These are phyloP conservation scores for Bibio marci DNA, from an alignment of 2,888 invertebrate genomes.

Conservation along the genomic window DNA sequence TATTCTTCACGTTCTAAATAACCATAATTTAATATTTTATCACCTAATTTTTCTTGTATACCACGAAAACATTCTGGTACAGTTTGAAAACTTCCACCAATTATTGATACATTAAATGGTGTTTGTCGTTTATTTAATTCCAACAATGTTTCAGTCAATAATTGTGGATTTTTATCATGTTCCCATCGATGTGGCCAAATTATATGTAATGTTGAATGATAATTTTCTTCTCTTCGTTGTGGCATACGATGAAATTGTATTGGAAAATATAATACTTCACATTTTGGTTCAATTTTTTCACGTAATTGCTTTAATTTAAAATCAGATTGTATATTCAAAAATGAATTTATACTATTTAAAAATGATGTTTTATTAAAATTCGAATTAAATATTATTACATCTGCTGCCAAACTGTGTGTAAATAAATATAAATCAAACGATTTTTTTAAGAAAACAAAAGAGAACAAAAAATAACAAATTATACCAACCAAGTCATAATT, in stretches of 20 bases:
- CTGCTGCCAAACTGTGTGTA: constrained; percentile 42
- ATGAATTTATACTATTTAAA: constrained; percentile 37
- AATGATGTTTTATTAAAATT: constrained; percentile 50
- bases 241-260: constrained; percentile 31
- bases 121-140: constrained; percentile 32
- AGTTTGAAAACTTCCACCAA: constrained; percentile 43
- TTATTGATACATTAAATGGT: constrained; percentile 38
- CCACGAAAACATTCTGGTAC: constrained; percentile 40
- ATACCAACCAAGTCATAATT: constrained; percentile 43
- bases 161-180: constrained; percentile 55
- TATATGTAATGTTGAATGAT: constrained; percentile 31
- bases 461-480: no score
- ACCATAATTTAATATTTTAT: constrained; percentile 40
- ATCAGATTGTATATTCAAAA: constrained; percentile 48
- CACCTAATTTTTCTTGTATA: constrained; percentile 30
- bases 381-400: constrained; percentile 52
- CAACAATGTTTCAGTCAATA: constrained; percentile 37
- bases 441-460: not conserved
- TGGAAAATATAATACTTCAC: constrained; percentile 44
- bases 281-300: constrained; percentile 38
- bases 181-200: constrained; percentile 69
- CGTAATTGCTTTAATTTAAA: constrained; percentile 37
- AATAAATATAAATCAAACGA: no score
- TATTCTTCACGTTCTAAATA: constrained; percentile 39
- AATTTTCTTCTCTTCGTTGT: constrained; percentile 14